Base-by-base conservation (phyloP, 2,888 invertebrate species). In the Ectobius pallidus region DNA sequence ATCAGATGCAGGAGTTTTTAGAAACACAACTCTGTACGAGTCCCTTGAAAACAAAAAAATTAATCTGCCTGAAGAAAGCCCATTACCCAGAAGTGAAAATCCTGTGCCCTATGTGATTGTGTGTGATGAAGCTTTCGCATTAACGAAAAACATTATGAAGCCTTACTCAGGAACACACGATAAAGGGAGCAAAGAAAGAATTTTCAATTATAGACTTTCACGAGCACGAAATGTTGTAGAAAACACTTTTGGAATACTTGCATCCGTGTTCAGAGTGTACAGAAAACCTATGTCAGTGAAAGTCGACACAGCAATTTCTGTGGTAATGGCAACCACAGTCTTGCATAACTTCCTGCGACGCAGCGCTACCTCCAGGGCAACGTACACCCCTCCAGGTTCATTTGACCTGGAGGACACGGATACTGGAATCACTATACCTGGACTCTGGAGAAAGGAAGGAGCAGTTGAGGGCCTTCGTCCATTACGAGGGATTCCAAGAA, bases 1-100 rank as follows among this genome's bases (percentile, higher is more conserved):
- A 73, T 75, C 76, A 30, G 78, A 79, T 74, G 78, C 78, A 27
- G 77, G 76, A 27, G 73, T 78, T 39, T 76, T 74, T 58, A 72
- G 69, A 62, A 70, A 63, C 67, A 72, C 72, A 22, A 46, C 46
- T 27, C 27, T 68, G 27, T 44, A 44, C 27, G 30, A 44, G 6
- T 11, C 22, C 20, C 46, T 68, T 16, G 6, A 68, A 25, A 44
- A n/a, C 22, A 44, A 44, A 9, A 46, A 14, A n/a, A 11, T 44
- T n/a, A 22, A 67, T 18, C 22, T 67, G 27, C 67, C 46, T 16
- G 22, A 2, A 44, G 22, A 20, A 20, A 44, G 46, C 25, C 20
- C 67, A 44, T 44, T 67, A 25, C 14, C 46, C 20, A 27, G 67
- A 1, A 42, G 46, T 22, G n/a, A 42, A n/a, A 44, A 67, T 44